Conservation (phyloP, 92 coral and sea anemone species). For the Zoanthus gigantus region DNA sequence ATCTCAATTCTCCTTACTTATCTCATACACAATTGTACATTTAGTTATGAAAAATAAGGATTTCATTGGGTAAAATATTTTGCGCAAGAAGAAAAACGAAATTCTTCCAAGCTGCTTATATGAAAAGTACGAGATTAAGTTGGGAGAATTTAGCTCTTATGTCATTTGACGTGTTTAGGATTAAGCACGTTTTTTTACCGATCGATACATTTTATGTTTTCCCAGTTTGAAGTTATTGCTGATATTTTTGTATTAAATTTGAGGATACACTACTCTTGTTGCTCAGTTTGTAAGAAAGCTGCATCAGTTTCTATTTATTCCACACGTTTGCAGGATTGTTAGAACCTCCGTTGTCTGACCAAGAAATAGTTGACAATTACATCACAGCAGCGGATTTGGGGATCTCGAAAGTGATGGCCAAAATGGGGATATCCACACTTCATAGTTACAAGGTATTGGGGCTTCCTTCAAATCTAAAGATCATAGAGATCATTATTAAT, state of each 20-base stretch:
- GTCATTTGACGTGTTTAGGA: not conserved
- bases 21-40: no score
- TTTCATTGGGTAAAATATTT: no score
- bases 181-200: not conserved
- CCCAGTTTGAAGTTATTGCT: not conserved
- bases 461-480: not conserved
- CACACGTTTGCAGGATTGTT: conserved; percentile 65
- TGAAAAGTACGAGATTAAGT: no score
- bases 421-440: conserved; percentile 98
- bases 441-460: conserved; percentile 90
- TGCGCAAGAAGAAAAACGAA: no score
- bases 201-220: not conserved
- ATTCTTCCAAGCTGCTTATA: no score
- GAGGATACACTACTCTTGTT: no score
- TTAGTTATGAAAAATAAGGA: no score
- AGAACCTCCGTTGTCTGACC: conserved; percentile 88
- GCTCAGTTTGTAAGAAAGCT: no score
- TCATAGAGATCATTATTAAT: no score
- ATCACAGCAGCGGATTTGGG: conserved; percentile 79
- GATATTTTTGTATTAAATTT: not conserved
- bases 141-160: no score
- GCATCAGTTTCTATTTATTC: not conserved
- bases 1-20: no score
- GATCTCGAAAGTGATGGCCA: conserved; percentile 98
- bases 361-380: conserved; percentile 84